Evolutionary conservation across 1,140 invertebrate species (phyloP), one percentile per base, ranked within the genome.

Genomic region (Arctopsyche grandis): DNA sequence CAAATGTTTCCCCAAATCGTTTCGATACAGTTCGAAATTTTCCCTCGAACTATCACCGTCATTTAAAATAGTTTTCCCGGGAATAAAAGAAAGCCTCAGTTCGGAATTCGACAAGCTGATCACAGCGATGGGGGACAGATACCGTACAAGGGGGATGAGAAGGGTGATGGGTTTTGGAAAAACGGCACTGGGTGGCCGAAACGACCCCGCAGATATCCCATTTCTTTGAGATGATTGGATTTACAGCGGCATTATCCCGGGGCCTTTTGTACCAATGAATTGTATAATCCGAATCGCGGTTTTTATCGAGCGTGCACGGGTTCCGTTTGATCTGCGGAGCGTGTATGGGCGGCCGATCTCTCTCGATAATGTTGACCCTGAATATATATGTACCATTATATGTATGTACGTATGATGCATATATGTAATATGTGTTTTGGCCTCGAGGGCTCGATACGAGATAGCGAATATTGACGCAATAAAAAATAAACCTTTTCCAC

Each of bases 141-240:
- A 12, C 4, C 3, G 48, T 16, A 12, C 1, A 12, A 16, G 48
- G 48, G 16, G 58, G 16, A 16, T 52, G 12, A 16, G 48, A 16
- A 52, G 58, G 16, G 58, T 3, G 58, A 21, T 9, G 16, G 58
- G 16, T 60, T 19, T 19, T 21, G 58, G 19, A 26, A 60, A 66
- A 66, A 66, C 63, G 63, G 24, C 22, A 19, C 21, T 10, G 60
- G 60, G 60, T 66, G 69, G 69, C 16, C 69, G 29, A 46, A 71
- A 71, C 21, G 69, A 48, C 56, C 52, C 75, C 19, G 21, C 75
- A 60, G 52, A 75, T 60, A 76, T 76, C 52, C 75, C 29, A 76
- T 76, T 76, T 76, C 75, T 76, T 76, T 76, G 75, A 76, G 75
- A 76, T 76, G 75, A 76, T 76, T 76, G 75, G 75, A 76, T 76